These are phyloP conservation scores for Hyppa rectilinea DNA, from an alignment of 2,888 invertebrate genomes.

Conservation along the genomic window DNA sequence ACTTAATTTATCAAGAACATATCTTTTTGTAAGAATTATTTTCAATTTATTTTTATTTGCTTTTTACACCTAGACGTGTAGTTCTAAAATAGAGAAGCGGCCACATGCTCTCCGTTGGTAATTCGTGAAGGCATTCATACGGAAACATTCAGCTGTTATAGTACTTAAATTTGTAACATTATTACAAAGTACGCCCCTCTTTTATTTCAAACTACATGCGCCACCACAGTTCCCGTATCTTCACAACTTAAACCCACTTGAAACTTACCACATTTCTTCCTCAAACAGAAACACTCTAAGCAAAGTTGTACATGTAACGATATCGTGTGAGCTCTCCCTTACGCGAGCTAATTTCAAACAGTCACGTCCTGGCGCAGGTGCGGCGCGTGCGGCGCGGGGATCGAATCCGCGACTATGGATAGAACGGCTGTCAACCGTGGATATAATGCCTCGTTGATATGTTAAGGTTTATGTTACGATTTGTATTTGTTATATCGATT, in stretches of 20 bases:
- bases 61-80: background rate
- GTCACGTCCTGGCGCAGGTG: slow-evolving; percentile 68
- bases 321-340: slow-evolving; percentile 59
- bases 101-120: background rate
- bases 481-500: slow-evolving; percentile 13
- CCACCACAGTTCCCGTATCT: background rate
- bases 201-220: background rate
- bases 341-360: slow-evolving; percentile 66
- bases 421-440: slow-evolving; percentile 62
- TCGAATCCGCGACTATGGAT: slow-evolving; percentile 62
- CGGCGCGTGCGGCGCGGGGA: slow-evolving; percentile 58
- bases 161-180: background rate
- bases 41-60: too few species aligned
- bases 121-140: too few species aligned
- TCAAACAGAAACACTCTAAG: slow-evolving; percentile 13
- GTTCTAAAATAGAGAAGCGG: background rate
- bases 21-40: too few species aligned
- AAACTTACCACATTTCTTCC: slow-evolving; percentile 2
- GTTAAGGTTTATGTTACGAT: slow-evolving; percentile 34
- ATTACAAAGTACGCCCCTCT: background rate
- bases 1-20: too few species aligned
- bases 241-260: background rate
- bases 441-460: slow-evolving; percentile 36
- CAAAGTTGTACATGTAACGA: slow-evolving; percentile 44
- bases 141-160: too few species aligned